Evolutionary conservation across 2,797 vertebrate species (phyloP), one percentile per base, ranked within the genome.

Genomic region (Buceros bicornis): DNA sequence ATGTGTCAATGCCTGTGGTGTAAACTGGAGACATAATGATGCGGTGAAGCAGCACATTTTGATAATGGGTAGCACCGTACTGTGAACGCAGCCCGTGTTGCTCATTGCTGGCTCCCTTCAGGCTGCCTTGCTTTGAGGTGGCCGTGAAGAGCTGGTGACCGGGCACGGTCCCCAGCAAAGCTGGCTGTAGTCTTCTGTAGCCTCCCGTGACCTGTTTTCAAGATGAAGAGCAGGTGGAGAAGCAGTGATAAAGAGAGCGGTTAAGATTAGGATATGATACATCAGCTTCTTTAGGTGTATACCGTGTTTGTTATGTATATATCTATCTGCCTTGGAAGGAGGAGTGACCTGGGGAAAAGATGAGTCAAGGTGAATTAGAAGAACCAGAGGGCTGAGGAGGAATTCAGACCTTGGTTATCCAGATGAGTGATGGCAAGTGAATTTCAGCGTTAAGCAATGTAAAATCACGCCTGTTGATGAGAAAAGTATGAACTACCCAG

Each of bases 231-330:
- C 61, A 65, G 66, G 66, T 79, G 61, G 43, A 90, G 73, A 94
- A 89, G 40, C 51, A 58, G 40, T 33, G 70, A 93, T 84, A 64
- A 90, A 21, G 50, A 57, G 10, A 35, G 48, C 66, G 40, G 48
- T 87, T 90, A 82, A 93, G 88, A 94, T 96, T 90, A 95, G 56
- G 58, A 76, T 77, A 56, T 79, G 86, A 87, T 56, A 51, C 60
- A 37, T 89, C 83, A 87, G 78, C 88, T 95, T 81, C 57, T 74
- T 95, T 54, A 50, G 53, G 7, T 62, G 7, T 62, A 45, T 16
- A 19, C 3, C 22, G 28, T 56, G 70, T 85, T 90, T 37, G 37
- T 80, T 70, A 35, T 6, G 22, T 29, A 7, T 16, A 70, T 0
- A 5, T 43, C 37, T 25, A 28, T 31, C 20, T 48, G 73, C 58